Evolutionary conservation across 2,888 invertebrate genomes (phyloP).

Genomic region (Leucoptera coffeella): DNA sequence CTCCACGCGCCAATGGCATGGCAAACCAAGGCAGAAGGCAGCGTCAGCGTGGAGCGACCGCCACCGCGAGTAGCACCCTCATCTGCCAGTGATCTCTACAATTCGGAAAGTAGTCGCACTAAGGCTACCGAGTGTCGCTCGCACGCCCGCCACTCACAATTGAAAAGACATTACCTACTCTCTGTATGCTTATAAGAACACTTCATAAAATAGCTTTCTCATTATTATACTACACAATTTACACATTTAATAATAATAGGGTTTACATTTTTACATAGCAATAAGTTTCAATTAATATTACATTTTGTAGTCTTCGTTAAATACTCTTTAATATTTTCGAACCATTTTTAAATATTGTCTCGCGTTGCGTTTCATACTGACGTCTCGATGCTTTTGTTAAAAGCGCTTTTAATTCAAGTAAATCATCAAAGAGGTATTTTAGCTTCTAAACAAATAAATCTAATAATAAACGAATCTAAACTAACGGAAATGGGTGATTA

Average conservation of each 20-base stretch:
- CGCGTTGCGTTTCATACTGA: constrained; percentile 47
- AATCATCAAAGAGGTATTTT: too few species aligned
- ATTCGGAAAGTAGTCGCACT: neutral
- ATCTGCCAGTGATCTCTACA: neutral
- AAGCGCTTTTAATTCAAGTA: too few species aligned
- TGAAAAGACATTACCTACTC: constrained; percentile 22
- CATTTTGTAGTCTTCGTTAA: constrained; percentile 44
- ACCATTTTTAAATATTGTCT: constrained; percentile 53
- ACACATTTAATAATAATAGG: constrained; percentile 38
- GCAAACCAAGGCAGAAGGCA: constrained; percentile 30
- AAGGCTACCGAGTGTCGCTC: too few species aligned
- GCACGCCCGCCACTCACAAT: too few species aligned
- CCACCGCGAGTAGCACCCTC: too few species aligned
- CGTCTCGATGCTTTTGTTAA: too few species aligned
- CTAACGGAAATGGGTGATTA: too few species aligned
- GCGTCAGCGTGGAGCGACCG: constrained; percentile 6
- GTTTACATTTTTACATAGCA: constrained; percentile 53
- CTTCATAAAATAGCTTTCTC: constrained; percentile 46
- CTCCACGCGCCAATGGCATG: constrained; percentile 27
- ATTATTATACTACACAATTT: constrained; percentile 51
- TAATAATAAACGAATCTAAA: too few species aligned
- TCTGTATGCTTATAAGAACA: constrained; percentile 47
- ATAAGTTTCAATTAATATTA: too few species aligned
- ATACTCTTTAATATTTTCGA: constrained; percentile 41
- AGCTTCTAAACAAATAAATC: too few species aligned